phyloP scores from a whole-genome alignment of 2,888 invertebrate genomes.

The Macrosoma leucophasiata region DNA sequence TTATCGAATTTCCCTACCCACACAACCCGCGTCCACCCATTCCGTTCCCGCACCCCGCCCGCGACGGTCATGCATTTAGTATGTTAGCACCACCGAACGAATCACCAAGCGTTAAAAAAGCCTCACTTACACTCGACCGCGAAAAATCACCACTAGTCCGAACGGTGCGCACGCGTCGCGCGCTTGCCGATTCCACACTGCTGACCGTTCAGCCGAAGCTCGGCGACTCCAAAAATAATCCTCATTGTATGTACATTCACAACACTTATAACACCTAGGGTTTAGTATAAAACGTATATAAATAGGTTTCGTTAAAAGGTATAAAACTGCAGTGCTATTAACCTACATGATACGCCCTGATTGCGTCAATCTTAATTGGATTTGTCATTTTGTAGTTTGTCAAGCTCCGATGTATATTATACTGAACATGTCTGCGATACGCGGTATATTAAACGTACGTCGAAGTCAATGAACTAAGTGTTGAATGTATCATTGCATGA shows the following conservation, averaged over 20 bases:
- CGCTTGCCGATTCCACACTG: slow-evolving; percentile 48
- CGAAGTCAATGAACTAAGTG: too few relatives aligned
- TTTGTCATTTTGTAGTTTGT: too few relatives aligned
- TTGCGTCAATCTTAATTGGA: too few relatives aligned
- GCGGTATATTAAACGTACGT: too few relatives aligned
- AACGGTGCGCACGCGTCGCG: slow-evolving; percentile 39
- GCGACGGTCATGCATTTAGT: slow-evolving; percentile 63
- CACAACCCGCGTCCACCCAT: slow-evolving; percentile 41
- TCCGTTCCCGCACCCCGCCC: slow-evolving; percentile 29
- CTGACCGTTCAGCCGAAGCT: slow-evolving; percentile 35
- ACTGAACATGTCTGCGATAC: too few relatives aligned
- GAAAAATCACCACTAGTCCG: slow-evolving; percentile 40
- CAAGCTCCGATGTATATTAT: too few relatives aligned
- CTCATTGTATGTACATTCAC: slow-evolving; percentile 63
- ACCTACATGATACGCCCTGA: slow-evolving; percentile 36
- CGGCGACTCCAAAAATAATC: slow-evolving; percentile 63
- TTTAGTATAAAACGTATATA: slow-evolving; percentile 64
- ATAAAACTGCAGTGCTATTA: slow-evolving; percentile 34
- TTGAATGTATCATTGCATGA: too few relatives aligned
- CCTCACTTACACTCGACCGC: slow-evolving; percentile 60
- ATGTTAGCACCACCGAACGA: slow-evolving; percentile 57
- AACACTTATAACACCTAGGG: slow-evolving; percentile 60
- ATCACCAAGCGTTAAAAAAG: slow-evolving; percentile 57
- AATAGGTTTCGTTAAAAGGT: slow-evolving; percentile 38
- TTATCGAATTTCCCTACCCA: slow-evolving; percentile 74